Base-by-base conservation (phyloP, 2,797 vertebrate species). In the Paguma larvata region DNA sequence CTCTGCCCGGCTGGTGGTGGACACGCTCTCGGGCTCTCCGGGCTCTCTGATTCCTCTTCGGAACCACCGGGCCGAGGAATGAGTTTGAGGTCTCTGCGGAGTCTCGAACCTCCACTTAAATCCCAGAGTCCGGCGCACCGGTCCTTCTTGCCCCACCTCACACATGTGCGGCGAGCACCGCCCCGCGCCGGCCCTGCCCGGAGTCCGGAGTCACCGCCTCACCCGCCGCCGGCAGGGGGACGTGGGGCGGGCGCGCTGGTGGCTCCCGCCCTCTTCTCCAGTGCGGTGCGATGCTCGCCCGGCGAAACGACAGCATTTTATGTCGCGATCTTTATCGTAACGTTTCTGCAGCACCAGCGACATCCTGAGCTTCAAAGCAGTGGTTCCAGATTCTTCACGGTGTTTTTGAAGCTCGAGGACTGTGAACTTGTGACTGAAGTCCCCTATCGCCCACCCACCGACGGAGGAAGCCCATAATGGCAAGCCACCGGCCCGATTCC, bases 181-280 rank as follows among this genome's bases (percentile, higher is more conserved):
- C 51, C 56, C 7, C 1, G 15, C 12, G 2, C 41, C 4, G 14
- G 25, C 32, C 83, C n/a, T 18, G 34, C 25, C n/a, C 32, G 5
- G n/a, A 70, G 56, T 15, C 38, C 38, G 27, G 41, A 6, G 8
- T 21, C 56, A 9, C 56, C 56, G 8, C 56, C 56, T 59, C 19
- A 3, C 38, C 38, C 38, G 38, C 38, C 38, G 38, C 38, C 38
- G 38, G 38, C 38, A 30, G 84, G 25, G 34, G 32, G 19, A 18
- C 1, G 2, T 0, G 34, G 38, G 10, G 16, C 16, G 6, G 27
- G n/a, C 3, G 56, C 13, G 27, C 30, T 2, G 0, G 38, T 3
- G 25, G 10, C 7, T 41, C 44, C 59, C 25, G 46, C 32, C 53
- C 30, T 38, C 16, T 25, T n/a, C 38, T 73, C 56, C 46, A 1